A percentile compares a stretch with the other conserved stretches of the same genome.
Evolutionary conservation across 2,888 invertebrate species (phyloP).

Genomic region (Sphinx pinastri): DNA sequence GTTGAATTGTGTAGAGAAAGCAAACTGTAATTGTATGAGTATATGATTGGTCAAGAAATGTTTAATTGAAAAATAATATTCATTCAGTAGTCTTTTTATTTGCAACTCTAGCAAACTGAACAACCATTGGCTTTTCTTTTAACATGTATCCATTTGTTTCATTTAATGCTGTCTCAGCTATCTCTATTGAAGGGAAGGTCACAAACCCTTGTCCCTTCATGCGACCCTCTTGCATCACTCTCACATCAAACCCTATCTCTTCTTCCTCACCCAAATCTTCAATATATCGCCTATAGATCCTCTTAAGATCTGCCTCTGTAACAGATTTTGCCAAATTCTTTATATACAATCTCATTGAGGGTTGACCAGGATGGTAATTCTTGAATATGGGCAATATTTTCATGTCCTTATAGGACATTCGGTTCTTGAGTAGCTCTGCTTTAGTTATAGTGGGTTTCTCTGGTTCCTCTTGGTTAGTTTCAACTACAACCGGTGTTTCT

Average conservation of each 20-base stretch:
- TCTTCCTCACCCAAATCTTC: slow-evolving; percentile 67
- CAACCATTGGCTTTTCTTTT: slow-evolving; percentile 95
- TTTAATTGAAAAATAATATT: slow-evolving; percentile 14
- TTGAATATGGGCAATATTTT: slow-evolving; percentile 91
- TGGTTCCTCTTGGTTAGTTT: slow-evolving; percentile 45
- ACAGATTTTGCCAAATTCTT: slow-evolving; percentile 95
- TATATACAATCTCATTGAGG: slow-evolving; percentile 93
- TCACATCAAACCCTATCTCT: slow-evolving; percentile 85
- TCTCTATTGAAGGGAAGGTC: slow-evolving; percentile 88
- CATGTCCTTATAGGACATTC: slow-evolving; percentile 88
- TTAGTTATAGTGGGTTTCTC: slow-evolving; percentile 81
- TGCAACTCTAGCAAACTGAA: slow-evolving; percentile 88
- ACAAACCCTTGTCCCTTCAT: slow-evolving; percentile 99
- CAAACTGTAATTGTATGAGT: not conserved
- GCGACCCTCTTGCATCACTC: slow-evolving; percentile 96
- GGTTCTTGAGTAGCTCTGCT: slow-evolving; percentile 87
- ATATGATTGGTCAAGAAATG: not conserved
- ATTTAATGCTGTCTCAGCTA: slow-evolving; percentile 89
- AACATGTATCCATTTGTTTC: slow-evolving; percentile 95
- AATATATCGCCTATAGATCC: slow-evolving; percentile 89
- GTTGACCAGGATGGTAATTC: slow-evolving; percentile 92
- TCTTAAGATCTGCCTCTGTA: slow-evolving; percentile 88
- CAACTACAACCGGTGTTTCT: slow-evolving; percentile 47
- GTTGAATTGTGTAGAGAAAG: not conserved
- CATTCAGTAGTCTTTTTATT: slow-evolving; percentile 70